Evolutionary conservation across 2,113 vertebrate genomes (phyloP), one percentile per base, ranked within the genome.

Genomic region (Zosterops japonicus): DNA sequence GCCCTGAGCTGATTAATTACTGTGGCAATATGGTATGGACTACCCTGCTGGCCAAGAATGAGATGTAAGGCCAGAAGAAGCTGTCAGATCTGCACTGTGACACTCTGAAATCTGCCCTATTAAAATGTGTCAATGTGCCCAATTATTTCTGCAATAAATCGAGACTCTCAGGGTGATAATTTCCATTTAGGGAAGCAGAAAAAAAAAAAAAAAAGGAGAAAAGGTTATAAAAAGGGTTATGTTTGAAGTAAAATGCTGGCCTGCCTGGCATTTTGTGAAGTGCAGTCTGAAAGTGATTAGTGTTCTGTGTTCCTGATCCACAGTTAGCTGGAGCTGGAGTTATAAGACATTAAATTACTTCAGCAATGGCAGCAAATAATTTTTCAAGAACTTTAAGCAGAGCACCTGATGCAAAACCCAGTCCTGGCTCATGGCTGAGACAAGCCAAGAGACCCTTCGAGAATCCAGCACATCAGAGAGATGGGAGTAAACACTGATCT

Each of bases 1-100:
- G 64, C n/a, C 35, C 60, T 87, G 82, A 89, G 44, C 47, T 72
- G 44, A 80, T 67, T 68, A 69, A 91, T 91, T 61, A 67, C 41
- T 1, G 1, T 77, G 61, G 71, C 52, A 33, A 17, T 74, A 35
- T 16, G 57, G 52, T 15, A 35, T n/a, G 36, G 75, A 31, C 47
- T 64, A 36, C 36, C 35, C 31, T 71, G 21, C 68, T 79, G 80
- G 59, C 68, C 92, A 87, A n/a, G 64, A 81, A 50, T 0, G 0
- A 77, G 87, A 69, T 35, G 7, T 44, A 57, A 63, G 25, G 31
- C 59, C 76, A 76, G 63, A 65, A 41, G 19, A 55, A 81, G 46
- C 52, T 65, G 49, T 71, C 55, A 53, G 36, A 82, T 47, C 70
- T 67, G 24, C 29, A 42, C 29, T 85, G 36, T 36, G 52, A 41